Evolutionary conservation across 2,797 vertebrate species (phyloP).

Genomic region (Cuniculus paca): DNA sequence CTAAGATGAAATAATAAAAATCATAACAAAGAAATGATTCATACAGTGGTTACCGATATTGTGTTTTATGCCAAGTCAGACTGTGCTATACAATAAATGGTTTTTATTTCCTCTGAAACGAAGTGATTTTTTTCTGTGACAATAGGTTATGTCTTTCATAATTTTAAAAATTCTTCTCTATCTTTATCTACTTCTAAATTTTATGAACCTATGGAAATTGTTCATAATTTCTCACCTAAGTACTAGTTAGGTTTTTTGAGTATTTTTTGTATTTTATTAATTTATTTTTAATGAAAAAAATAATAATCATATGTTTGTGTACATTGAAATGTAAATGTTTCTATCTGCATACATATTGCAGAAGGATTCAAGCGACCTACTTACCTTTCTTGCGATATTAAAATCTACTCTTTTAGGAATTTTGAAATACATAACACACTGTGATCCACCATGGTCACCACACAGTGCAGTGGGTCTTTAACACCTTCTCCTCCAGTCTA

Average conservation of each 20-base stretch:
- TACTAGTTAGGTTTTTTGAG: not conserved
- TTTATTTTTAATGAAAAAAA: not conserved
- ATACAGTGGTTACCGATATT: not conserved
- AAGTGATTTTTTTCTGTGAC: not conserved
- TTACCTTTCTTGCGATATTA: not conserved
- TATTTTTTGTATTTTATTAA: not conserved
- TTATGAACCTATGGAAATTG: not conserved
- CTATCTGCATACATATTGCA: not conserved
- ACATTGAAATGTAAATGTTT: not conserved
- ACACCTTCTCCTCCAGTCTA: not conserved
- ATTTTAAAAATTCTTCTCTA: not conserved
- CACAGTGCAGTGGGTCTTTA: not conserved
- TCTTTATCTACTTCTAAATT: not conserved
- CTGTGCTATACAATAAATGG: not conserved
- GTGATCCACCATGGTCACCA: not conserved
- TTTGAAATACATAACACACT: not conserved
- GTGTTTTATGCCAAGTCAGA: not conserved
- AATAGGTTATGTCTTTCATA: not conserved
- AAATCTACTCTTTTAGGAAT: not conserved
- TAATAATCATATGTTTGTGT: not conserved
- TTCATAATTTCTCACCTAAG: not conserved
- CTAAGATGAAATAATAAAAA: slow-evolving; percentile 6
- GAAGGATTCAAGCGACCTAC: not conserved
- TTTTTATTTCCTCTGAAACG: slow-evolving; percentile 9
- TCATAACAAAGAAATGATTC: not conserved